Base-by-base conservation (phyloP, 23 tunicate species). In the Halocynthia aurantium region DNA sequence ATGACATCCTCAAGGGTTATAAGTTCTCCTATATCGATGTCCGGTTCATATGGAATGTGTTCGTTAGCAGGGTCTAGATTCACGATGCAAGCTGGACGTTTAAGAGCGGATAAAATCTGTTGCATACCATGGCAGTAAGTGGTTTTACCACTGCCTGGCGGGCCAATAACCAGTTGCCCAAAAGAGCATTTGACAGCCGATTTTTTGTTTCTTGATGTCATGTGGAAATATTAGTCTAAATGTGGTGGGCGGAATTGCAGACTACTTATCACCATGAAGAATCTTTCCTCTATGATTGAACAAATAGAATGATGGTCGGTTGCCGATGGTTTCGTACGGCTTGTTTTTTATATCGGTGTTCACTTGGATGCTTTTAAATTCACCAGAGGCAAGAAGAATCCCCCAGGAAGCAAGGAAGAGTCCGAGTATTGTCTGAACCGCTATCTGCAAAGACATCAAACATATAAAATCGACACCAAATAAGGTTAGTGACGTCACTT, bases 41-140 rank as follows among this genome's bases (percentile, higher is more conserved):
- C 87, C 60, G 90, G 82, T n/a, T 88, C 84, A 57, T 94, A 94
- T 6, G 95, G 95, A 75, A 88, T 81, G 60, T 40, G 61, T 51
- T 94, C 99, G 61, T 88, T 88, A 22, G 99, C 99, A 31, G 99
- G 99, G 70, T 94, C 99, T 50, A 94, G 86, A 61, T 94, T 94
- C 15, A 94, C 82, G 52, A 94, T 85, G 76, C 91, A 94, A 74
- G 83, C 77, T 52, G 94, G 84, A 19, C 99, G 68, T 8, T 81
- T 76, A 5, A 94, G 54, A n/a, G 94, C 95, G 13, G 65, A 67
- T 63, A 94, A 50, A 72, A 87, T 80, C 54, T 94, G 99, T 51
- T 94, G 99, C 95, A 94, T 81, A 7, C 94, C 94, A 69, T 88
- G 62, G 66, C 99, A 94, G 77, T 87, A 94, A 49, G 95, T 88